These are phyloP conservation scores for Chouioia cunea DNA, from an alignment of 2,888 invertebrate genomes.

Conservation along the genomic window DNA sequence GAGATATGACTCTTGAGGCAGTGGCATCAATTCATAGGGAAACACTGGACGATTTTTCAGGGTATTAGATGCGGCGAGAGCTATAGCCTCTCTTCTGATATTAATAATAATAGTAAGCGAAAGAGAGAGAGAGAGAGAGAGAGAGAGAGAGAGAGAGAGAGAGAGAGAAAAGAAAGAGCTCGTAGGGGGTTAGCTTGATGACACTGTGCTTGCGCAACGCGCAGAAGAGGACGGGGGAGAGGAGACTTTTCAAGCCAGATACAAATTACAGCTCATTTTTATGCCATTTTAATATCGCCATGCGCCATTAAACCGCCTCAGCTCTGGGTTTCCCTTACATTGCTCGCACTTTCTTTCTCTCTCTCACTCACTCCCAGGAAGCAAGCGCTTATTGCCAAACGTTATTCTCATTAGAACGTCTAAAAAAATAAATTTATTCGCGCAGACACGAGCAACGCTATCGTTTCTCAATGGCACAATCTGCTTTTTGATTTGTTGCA, in stretches of 20 bases:
- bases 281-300: conserved; percentile 69
- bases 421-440: too few relatives aligned
- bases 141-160: too few relatives aligned
- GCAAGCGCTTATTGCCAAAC: too few relatives aligned
- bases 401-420: conserved; percentile 30
- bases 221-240: conserved; percentile 46
- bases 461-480: conserved; percentile 41
- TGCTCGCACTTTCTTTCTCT: too few relatives aligned
- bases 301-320: conserved; percentile 66
- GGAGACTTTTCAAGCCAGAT: conserved; percentile 64
- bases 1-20: conserved; percentile 42
- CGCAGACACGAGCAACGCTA: too few relatives aligned
- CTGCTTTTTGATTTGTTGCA: conserved; percentile 28
- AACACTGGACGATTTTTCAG: conserved; percentile 62
- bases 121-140: conserved; percentile 49
- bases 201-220: conserved; percentile 49
- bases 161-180: too few relatives aligned
- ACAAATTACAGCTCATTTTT: conserved; percentile 69
- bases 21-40: conserved; percentile 58
- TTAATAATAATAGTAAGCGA: conserved; percentile 64
- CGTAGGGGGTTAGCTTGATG: conserved; percentile 51
- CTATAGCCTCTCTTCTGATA: conserved; percentile 58
- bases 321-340: conserved; percentile 39
- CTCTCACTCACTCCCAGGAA: conserved; percentile 28
- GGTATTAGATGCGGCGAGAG: conserved; percentile 59